Evolutionary conservation across 1,140 invertebrate species (phyloP).

Genomic region (Tetramorium simillimum): DNA sequence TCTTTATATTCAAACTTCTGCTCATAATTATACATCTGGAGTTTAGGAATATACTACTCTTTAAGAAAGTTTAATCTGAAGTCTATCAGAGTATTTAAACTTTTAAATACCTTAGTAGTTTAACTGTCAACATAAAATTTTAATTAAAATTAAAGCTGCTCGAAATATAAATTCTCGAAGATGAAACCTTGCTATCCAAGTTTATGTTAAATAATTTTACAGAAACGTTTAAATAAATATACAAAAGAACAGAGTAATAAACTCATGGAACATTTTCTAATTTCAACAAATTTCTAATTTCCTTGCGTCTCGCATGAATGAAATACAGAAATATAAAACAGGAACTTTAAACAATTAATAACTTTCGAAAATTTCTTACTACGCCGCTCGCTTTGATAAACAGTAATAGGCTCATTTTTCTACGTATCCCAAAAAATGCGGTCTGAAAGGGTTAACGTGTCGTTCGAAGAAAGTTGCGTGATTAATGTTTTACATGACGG

Average conservation of each 20-base stretch:
- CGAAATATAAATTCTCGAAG: not conserved
- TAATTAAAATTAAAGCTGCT: constrained; percentile 1
- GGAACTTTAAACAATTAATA: not conserved
- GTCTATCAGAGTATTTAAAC: not conserved
- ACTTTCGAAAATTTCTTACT: not conserved
- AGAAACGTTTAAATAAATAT: not conserved
- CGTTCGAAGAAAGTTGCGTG: constrained; percentile 59
- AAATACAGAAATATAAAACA: not conserved
- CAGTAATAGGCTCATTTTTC: constrained; percentile 12
- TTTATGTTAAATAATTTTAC: not conserved
- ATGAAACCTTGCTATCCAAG: not conserved
- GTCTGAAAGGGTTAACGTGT: constrained; percentile 47
- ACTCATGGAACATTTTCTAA: not conserved
- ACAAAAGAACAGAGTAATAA: not conserved
- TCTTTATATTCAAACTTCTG: not conserved
- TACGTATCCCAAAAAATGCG: not conserved
- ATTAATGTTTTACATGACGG: constrained; percentile 70
- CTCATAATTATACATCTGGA: not conserved
- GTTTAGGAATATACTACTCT: not conserved
- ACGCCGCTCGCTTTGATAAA: not conserved
- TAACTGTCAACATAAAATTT: not conserved
- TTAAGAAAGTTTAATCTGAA: not conserved
- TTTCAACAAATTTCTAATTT: not conserved
- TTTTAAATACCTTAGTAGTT: constrained; percentile 1
- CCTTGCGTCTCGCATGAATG: not conserved